phyloP scores from a whole-genome alignment of 2,797 vertebrate genomes.

The Karalla daura region DNA sequence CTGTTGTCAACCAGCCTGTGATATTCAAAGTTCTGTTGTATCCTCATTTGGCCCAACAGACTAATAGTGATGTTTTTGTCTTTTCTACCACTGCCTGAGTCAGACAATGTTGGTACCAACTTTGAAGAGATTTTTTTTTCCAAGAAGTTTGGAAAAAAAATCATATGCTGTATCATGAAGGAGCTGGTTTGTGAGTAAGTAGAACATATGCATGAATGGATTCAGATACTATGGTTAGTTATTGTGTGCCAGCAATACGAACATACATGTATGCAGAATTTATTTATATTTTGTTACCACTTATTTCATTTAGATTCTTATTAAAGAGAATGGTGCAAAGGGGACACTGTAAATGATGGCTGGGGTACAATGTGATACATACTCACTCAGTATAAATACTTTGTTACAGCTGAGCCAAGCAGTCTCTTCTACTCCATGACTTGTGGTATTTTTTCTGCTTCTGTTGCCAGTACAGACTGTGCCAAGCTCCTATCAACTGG shows the following conservation, averaged over 20 bases:
- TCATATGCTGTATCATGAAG: constrained; percentile 2
- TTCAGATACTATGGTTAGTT: not conserved
- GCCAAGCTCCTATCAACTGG: constrained; percentile 73
- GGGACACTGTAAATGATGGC: constrained; percentile 42
- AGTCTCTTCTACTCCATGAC: constrained; percentile 52
- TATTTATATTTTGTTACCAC: constrained; percentile 9
- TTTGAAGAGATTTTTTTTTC: no score
- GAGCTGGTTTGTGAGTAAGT: constrained; percentile 6
- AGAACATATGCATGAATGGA: not conserved
- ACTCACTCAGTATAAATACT: constrained; percentile 42
- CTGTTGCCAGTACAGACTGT: constrained; percentile 56
- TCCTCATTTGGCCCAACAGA: constrained; percentile 63
- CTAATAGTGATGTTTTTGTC: constrained; percentile 64
- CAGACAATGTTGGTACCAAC: no score
- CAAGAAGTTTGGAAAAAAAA: not conserved
- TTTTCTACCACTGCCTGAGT: constrained; percentile 59
- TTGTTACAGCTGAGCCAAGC: constrained; percentile 63
- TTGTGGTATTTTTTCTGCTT: constrained; percentile 64
- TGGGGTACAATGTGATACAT: constrained; percentile 36
- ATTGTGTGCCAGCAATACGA: not conserved
- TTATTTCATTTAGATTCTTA: constrained; percentile 31
- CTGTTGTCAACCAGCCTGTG: constrained; percentile 58
- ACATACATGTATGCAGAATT: not conserved
- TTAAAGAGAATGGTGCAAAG: constrained; percentile 28
- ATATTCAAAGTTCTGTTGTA: constrained; percentile 53